phyloP scores from a whole-genome alignment of 2,888 invertebrate genomes.

The Dyspetes luteomarginatus region DNA sequence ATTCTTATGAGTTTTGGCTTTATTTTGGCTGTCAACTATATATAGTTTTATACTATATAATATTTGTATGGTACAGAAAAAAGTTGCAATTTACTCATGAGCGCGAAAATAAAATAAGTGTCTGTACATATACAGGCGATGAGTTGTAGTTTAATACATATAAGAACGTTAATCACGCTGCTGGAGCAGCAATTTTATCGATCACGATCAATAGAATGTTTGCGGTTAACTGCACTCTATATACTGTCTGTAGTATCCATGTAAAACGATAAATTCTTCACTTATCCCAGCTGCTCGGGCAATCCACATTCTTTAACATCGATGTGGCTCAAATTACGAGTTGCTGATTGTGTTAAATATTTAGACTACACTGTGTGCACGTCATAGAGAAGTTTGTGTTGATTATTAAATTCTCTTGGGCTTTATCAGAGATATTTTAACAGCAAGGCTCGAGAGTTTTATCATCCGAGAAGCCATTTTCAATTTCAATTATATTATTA shows the following conservation, averaged over 20 bases:
- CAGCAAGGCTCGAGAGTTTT: too few relatives aligned
- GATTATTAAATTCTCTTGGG: too few relatives aligned
- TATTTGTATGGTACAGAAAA: neutral
- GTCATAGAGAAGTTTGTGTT: too few relatives aligned
- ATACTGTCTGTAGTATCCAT: constrained; percentile 23
- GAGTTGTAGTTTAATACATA: constrained; percentile 37
- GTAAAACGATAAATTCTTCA: constrained; percentile 59
- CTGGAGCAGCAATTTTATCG: constrained; percentile 47
- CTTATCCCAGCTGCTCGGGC: constrained; percentile 41
- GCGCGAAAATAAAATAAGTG: constrained; percentile 34
- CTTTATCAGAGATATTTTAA: too few relatives aligned
- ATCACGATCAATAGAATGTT: constrained; percentile 52
- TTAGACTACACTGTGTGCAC: too few relatives aligned
- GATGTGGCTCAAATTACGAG: neutral
- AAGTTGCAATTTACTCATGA: constrained; percentile 36
- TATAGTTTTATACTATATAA: neutral
- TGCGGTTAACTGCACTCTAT: neutral
- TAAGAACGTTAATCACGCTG: constrained; percentile 47
- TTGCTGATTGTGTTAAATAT: too few relatives aligned
- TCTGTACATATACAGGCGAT: neutral
- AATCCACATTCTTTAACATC: constrained; percentile 57
- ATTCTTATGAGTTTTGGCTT: constrained; percentile 49
- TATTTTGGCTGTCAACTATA: constrained; percentile 16
- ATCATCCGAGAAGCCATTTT: too few relatives aligned
- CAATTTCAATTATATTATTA: too few relatives aligned